Evolutionary conservation across 2,113 vertebrate species (phyloP).

Genomic region (Tinamus guttatus): DNA sequence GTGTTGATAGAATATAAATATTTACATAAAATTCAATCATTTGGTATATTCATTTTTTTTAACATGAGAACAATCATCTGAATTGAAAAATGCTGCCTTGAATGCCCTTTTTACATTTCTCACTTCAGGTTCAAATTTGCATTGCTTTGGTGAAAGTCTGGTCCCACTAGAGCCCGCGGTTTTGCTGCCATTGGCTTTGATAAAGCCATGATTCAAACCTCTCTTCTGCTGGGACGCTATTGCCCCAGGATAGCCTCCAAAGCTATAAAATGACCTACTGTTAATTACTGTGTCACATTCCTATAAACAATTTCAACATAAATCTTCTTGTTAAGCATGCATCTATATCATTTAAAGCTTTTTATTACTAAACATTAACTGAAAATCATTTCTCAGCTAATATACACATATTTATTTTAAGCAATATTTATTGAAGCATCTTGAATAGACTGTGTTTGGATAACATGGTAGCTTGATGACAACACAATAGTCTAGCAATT

Average conservation of each 20-base stretch:
- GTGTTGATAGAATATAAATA: neutral
- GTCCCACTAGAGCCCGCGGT: neutral
- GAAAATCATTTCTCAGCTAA: neutral
- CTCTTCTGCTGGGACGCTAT: neutral
- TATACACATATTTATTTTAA: neutral
- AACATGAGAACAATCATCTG: neutral
- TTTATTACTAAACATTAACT: neutral
- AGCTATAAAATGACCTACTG: neutral
- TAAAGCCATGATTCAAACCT: neutral
- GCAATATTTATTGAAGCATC: neutral
- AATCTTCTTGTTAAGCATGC: neutral
- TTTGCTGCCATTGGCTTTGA: neutral
- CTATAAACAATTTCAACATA: neutral
- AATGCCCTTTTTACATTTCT: neutral
- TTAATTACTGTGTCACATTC: neutral
- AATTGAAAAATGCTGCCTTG: neutral
- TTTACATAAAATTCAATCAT: neutral
- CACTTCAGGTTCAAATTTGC: neutral
- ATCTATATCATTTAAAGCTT: neutral
- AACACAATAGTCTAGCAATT: neutral
- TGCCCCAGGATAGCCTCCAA: neutral
- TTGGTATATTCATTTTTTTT: neutral
- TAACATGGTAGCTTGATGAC: neutral
- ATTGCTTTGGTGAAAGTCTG: neutral
- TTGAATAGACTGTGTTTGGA: neutral